Conservation (phyloP, 2,113 vertebrate genomes). For the Anhinga anhinga region DNA sequence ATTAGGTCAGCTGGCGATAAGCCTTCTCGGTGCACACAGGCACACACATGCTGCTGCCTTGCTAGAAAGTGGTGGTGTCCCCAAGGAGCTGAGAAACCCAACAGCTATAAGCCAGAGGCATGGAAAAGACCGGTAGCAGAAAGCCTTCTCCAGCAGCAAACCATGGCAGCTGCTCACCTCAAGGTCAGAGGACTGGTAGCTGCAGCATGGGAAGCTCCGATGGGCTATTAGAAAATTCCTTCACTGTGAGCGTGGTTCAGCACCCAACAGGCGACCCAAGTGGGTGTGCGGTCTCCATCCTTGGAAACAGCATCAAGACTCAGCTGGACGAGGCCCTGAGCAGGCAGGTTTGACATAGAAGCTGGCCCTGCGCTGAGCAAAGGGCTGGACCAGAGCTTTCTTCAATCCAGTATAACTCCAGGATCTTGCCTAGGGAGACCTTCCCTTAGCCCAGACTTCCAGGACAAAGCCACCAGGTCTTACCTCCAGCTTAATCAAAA, state of each 20-base stretch:
- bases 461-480: not conserved
- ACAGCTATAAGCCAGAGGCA: not conserved
- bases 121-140: not conserved
- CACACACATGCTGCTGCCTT: not conserved
- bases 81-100: not conserved
- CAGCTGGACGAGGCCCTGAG: not conserved
- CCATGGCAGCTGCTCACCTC: not conserved
- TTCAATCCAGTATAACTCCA: not conserved
- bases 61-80: not conserved
- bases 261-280: not conserved
- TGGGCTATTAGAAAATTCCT: not conserved
- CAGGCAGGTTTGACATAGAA: not conserved
- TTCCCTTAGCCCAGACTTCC: not conserved
- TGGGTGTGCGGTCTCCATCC: not conserved
- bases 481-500: not conserved
- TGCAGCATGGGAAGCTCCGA: fast-evolving
- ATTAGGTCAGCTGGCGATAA: slow-evolving; percentile 50
- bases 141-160: not conserved
- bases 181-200: fast-evolving
- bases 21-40: not conserved
- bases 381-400: not conserved
- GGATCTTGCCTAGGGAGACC: not conserved
- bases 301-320: not conserved
- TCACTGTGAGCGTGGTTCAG: not conserved
- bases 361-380: not conserved